phyloP scores from a whole-genome alignment of 2,797 vertebrate species.

The Rhadinocentrus ornatus region DNA sequence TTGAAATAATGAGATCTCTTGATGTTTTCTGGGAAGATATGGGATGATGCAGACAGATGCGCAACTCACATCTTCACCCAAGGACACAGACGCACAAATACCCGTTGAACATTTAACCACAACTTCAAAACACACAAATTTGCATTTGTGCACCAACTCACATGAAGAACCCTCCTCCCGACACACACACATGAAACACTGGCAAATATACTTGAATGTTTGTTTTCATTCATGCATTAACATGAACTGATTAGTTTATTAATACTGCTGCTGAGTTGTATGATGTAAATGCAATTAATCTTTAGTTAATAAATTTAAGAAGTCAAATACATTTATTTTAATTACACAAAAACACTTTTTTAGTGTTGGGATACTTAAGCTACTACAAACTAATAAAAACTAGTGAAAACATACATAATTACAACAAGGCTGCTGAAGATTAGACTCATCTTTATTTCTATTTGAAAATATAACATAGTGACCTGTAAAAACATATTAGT shows the following conservation, averaged over 20 bases:
- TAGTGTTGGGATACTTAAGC: background rate
- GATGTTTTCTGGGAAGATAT: slow-evolving; percentile 81
- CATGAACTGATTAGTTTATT: slow-evolving; percentile 46
- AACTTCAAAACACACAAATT: slow-evolving; percentile 69
- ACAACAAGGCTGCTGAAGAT: slow-evolving; percentile 13
- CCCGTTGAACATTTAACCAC: slow-evolving; percentile 62
- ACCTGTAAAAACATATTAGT: slow-evolving; percentile 45
- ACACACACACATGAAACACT: slow-evolving; percentile 34
- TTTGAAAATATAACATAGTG: slow-evolving; percentile 15
- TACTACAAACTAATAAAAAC: slow-evolving; percentile 6
- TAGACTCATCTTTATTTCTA: slow-evolving; percentile 1
- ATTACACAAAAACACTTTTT: background rate
- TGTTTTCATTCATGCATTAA: slow-evolving; percentile 30
- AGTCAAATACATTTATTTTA: slow-evolving; percentile 3
- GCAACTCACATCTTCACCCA: slow-evolving; percentile 73
- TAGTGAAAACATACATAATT: background rate
- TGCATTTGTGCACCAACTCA: slow-evolving; percentile 43
- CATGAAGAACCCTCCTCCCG: slow-evolving; percentile 38
- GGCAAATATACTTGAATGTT: slow-evolving; percentile 45
- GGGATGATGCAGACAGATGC: slow-evolving; percentile 77
- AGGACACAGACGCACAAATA: slow-evolving; percentile 60
- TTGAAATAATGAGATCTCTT: slow-evolving; percentile 88
- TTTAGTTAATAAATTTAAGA: slow-evolving; percentile 15
- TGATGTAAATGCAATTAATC: slow-evolving; percentile 39
- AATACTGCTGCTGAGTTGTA: slow-evolving; percentile 23